Conservation (phyloP, 64 coral and sea anemone species). For the Catalaphyllia jardinei region DNA sequence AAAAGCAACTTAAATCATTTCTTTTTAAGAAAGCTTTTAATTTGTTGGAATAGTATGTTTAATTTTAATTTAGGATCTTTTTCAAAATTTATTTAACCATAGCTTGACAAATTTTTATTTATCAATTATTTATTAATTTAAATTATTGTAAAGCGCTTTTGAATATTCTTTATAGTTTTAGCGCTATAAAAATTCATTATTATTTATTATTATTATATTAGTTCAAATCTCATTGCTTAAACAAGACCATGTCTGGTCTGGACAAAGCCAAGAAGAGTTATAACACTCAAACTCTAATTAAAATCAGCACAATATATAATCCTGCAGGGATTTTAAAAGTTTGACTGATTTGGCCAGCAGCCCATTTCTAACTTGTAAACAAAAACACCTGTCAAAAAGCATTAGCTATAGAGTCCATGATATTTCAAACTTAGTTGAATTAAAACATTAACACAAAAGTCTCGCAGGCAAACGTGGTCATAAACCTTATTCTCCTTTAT, state of each 20-base stretch:
- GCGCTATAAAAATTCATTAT: too few relatives aligned
- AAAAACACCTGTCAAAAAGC: neutral
- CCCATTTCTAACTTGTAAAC: neutral
- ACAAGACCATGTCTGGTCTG: neutral
- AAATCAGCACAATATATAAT: neutral
- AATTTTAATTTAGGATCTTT: too few relatives aligned
- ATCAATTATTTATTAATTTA: too few relatives aligned
- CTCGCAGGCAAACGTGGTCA: neutral
- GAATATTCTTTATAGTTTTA: too few relatives aligned
- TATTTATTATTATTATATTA: too few relatives aligned
- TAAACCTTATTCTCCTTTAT: neutral
- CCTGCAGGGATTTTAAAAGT: neutral
- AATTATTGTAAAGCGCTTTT: too few relatives aligned
- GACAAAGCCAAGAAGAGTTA: neutral
- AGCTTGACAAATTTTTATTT: too few relatives aligned
- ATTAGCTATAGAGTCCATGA: neutral
- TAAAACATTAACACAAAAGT: neutral
- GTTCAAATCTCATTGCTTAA: neutral
- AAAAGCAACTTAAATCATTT: too few relatives aligned
- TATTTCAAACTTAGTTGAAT: neutral
- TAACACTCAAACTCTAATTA: neutral
- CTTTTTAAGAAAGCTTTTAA: too few relatives aligned
- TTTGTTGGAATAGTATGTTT: too few relatives aligned
- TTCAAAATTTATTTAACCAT: too few relatives aligned
- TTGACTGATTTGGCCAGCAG: neutral